Evolutionary conservation across 30 jellyfish, hydroid and myxozoan species (phyloP).

Genomic region (Aurelia coerulea): DNA sequence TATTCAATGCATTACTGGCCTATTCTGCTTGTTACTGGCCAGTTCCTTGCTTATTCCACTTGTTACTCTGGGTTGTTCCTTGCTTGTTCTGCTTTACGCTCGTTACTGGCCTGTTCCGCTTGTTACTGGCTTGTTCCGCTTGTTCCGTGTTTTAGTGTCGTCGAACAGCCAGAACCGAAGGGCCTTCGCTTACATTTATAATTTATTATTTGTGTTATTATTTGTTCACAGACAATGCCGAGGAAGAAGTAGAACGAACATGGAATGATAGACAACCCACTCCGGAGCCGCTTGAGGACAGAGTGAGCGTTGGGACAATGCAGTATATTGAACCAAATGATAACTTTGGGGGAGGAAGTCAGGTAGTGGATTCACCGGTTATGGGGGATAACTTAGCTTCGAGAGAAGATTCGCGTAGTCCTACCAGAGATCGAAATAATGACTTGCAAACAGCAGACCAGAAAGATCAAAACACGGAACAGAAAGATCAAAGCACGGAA

Average conservation of each 20-base stretch:
- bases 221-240: slow-evolving; percentile 26
- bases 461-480: background rate
- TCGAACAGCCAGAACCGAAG: too few relatives aligned
- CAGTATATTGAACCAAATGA: slow-evolving; percentile 22
- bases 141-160: too few relatives aligned
- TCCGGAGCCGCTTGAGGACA: slow-evolving; percentile 43
- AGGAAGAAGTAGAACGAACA: slow-evolving; percentile 35
- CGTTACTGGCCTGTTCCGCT: too few relatives aligned
- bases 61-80: too few relatives aligned
- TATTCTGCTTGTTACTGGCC: too few relatives aligned
- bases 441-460: background rate
- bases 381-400: background rate
- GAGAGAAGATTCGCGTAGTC: background rate
- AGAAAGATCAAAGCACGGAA: background rate
- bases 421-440: background rate
- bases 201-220: too few relatives aligned
- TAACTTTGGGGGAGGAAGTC: background rate
- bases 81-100: too few relatives aligned
- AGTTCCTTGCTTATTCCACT: too few relatives aligned
- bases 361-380: background rate
- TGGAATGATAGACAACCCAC: slow-evolving; percentile 82
- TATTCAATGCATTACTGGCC: too few relatives aligned
- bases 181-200: too few relatives aligned
- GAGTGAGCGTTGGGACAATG: background rate
- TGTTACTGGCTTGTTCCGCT: too few relatives aligned